Conservation (phyloP, 2,797 vertebrate species). For the Toxotes lorentzi region DNA sequence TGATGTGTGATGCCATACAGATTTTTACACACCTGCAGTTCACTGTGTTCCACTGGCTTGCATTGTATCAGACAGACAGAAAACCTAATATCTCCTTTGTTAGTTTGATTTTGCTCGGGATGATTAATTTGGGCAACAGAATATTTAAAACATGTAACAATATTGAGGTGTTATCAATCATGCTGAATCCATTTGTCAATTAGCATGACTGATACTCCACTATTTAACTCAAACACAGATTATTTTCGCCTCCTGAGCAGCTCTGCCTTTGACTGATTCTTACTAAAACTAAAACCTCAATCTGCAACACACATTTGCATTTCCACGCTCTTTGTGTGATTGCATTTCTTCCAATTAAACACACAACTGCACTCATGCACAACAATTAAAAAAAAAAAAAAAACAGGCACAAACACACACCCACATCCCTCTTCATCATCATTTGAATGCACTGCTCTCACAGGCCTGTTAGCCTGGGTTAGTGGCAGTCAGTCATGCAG, state of each 20-base stretch:
- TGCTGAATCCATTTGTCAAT: neutral
- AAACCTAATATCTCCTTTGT: neutral
- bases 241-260: constrained; percentile 5
- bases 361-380: constrained; percentile 30
- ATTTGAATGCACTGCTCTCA: constrained; percentile 29
- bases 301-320: neutral
- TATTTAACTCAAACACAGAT: constrained; percentile 2
- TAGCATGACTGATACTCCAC: too few relatives aligned
- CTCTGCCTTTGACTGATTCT: neutral
- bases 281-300: neutral
- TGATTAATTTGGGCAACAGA: neutral
- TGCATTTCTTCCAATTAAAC: constrained; percentile 48
- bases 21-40: neutral
- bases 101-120: too few relatives aligned
- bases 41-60: neutral
- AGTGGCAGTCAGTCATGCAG: constrained; percentile 42
- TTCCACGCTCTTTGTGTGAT: constrained; percentile 6
- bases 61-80: neutral
- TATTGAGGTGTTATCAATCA: too few relatives aligned
- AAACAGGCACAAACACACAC: constrained; percentile 27
- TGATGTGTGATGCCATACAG: too few relatives aligned
- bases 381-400: neutral
- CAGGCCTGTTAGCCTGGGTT: constrained; percentile 39
- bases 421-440: constrained; percentile 19
- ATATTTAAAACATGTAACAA: neutral